Evolutionary conservation across 2,888 invertebrate species (phyloP), one percentile per base, ranked within the genome.

Genomic region (Cephus spinipes): DNA sequence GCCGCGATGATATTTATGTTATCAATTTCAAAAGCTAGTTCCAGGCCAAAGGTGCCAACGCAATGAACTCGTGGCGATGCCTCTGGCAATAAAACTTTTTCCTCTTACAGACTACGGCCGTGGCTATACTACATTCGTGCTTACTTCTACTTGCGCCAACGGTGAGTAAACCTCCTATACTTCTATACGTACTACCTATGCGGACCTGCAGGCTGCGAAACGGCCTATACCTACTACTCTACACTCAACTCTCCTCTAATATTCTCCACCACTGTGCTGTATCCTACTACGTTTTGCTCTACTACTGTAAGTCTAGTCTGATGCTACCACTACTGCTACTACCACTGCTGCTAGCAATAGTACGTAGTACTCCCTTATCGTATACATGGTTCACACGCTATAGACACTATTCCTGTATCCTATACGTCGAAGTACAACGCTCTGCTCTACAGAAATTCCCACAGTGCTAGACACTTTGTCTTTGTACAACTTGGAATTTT

Each of bases 1-100:
- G 86, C 86, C 84, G 80, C 86, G 85, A 9, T 79, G 80, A 89
- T 91, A 90, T 90, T 90, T 90, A 89, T 89, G 87, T 89, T 88
- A 89, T 90, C 87, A 90, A 89, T 90, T 89, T 84, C 84, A 82
- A 83, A 55, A 85, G 81, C 81, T 73, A 34, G 68, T 69, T 74
- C 76, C 74, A 73, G 31, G 30, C 71, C 73, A 76, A 81, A 81
- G 80, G 81, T 80, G 78, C 76, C 77, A 76, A 69, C 80, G 80
- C 55, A 55, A 55, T 23, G 55, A 55, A 55, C 55, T 55, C 55
- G 23, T 23, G 55, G 55, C 55, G 55, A 55, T 55, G 55, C 55
- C 23, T 55, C 55, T 55, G 55, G 23, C 55, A 55, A 55, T 55
- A 55, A 55, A 55, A 55, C 55, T 55, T 55, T 55, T 55, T 55